Evolutionary conservation across 2,888 invertebrate species (phyloP).

Genomic region (Temnothorax ravouxi): DNA sequence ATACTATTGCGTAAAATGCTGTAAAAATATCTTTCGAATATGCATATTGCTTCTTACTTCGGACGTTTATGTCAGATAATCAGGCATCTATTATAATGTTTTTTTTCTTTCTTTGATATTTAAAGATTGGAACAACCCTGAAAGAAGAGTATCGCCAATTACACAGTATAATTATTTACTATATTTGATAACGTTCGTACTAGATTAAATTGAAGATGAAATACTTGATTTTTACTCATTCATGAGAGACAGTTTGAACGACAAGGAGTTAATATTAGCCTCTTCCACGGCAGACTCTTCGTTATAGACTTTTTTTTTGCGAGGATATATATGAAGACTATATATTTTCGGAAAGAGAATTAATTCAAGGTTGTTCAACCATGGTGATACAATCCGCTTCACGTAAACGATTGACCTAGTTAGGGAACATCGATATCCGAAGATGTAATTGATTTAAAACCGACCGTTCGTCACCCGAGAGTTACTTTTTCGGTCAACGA

Average conservation of each 20-base stretch:
- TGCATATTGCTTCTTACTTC: background rate
- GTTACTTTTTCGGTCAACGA: background rate
- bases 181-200: background rate
- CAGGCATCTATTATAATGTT: background rate
- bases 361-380: slow-evolving; percentile 27
- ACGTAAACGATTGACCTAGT: slow-evolving; percentile 45
- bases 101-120: no score
- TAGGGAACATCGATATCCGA: slow-evolving; percentile 22
- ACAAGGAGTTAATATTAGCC: background rate
- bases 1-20: background rate
- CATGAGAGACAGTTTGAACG: background rate
- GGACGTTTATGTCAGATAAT: background rate
- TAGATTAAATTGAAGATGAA: background rate
- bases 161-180: background rate
- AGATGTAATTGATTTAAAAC: slow-evolving; percentile 49
- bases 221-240: background rate
- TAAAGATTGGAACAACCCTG: background rate
- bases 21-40: background rate
- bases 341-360: slow-evolving; percentile 21
- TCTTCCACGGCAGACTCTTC: background rate
- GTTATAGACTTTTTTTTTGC: background rate
- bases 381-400: slow-evolving; percentile 30
- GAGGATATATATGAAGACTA: background rate
- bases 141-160: background rate
- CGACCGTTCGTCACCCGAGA: background rate